Evolutionary conservation across 2,113 vertebrate genomes (phyloP), one percentile per base, ranked within the genome.

Genomic region (Alethe diademata): DNA sequence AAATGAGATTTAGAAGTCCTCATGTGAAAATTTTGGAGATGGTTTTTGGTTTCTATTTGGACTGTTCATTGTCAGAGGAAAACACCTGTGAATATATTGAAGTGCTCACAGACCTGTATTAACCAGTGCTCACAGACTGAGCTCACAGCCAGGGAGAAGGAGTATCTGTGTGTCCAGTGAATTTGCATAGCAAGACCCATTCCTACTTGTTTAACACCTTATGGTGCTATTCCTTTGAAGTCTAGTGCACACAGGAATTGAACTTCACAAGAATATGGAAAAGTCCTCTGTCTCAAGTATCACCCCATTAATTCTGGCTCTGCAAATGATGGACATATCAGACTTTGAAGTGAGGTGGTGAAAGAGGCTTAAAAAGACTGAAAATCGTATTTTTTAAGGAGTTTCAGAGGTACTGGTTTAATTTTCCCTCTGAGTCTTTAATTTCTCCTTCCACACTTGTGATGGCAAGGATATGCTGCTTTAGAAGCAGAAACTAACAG

Each of bases 261-360:
- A 54, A 83, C 1, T 11, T 58, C 61, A 84, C 65, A 69, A 83
- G 64, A 72, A 89, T 91, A 58, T 20, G 48, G 65, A 61, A 80
- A 95, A 80, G 71, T 56, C 69, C 36, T 92, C 86, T 69, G 19
- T 74, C 75, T 75, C 33, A 56, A 29, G 25, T 60, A 93, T 78
- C 82, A 96, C 90, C 64, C 78, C 87, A 88, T 95, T 84, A 96
- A 90, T 93, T 93, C 85, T 80, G 51, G n/a, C 31, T 90, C 67
- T 88, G 60, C 56, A 86, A 86, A 76, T 86, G 82, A 90, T 79
- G 72, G 85, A 67, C 64, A 36, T 74, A 80, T 94, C 70, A 87
- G 62, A 93, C 82, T 96, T 92, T 90, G 69, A 94, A 93, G 56
- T 71, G 78, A 91, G 57, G 60, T 76, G 45, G n/a, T 76, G 94